Percentiles rank a stretch among this genome's conserved stretches.
Evolutionary conservation across 1,140 invertebrate species (phyloP).

Genomic region (Limonius californicus): DNA sequence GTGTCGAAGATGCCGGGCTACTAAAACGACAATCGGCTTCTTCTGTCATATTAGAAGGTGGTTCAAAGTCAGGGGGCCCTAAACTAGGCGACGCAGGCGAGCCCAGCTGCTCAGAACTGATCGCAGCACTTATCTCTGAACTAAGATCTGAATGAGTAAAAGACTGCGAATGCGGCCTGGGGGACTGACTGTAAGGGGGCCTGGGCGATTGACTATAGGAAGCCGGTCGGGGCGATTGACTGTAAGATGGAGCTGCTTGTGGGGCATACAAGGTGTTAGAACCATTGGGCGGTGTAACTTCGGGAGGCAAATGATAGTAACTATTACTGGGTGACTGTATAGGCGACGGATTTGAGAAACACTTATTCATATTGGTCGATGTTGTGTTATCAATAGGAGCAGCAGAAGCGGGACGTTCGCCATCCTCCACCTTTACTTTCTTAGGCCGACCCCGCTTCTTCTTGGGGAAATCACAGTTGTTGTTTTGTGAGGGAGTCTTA

Average conservation of each 20-base stretch:
- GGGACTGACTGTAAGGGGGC: constrained; percentile 54
- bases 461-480: constrained; percentile 62
- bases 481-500: constrained; percentile 48
- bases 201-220: constrained; percentile 48
- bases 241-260: constrained; percentile 47
- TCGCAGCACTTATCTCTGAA: constrained; percentile 72
- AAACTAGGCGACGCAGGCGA: constrained; percentile 63
- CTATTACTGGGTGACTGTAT: constrained; percentile 50
- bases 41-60: constrained; percentile 59
- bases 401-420: constrained; percentile 23
- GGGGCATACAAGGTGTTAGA: constrained; percentile 43
- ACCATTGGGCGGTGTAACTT: constrained; percentile 42
- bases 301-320: constrained; percentile 45
- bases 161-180: constrained; percentile 58
- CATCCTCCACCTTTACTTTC: constrained; percentile 64
- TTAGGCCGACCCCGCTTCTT: constrained; percentile 83
- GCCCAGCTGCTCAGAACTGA: constrained; percentile 64
- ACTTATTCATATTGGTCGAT: constrained; percentile 49
- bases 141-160: constrained; percentile 72
- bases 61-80: constrained; percentile 73
- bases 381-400: constrained; percentile 35
- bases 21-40: constrained; percentile 54
- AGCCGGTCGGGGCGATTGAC: constrained; percentile 41
- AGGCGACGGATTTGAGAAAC: constrained; percentile 54
- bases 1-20: constrained; percentile 48